Evolutionary conservation across 2,888 invertebrate species (phyloP).

Genomic region (Leptarthrus brevirostris): DNA sequence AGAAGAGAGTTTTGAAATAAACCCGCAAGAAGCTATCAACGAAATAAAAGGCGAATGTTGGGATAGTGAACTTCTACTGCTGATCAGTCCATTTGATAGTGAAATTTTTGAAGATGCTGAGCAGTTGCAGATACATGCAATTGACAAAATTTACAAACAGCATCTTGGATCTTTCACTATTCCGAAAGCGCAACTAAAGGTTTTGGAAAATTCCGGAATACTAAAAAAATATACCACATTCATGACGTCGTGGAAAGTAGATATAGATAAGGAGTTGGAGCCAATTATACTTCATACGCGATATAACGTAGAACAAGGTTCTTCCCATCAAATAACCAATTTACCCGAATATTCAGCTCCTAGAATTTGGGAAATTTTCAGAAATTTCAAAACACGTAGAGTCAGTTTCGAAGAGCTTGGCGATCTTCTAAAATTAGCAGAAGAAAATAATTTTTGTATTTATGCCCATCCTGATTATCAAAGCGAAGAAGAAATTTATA

Average conservation of each 20-base stretch:
- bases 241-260: background rate
- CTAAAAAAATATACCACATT: background rate
- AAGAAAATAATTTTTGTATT: background rate
- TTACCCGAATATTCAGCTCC: background rate
- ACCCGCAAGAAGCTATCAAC: slow-evolving; percentile 2
- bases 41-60: background rate
- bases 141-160: background rate
- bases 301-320: background rate
- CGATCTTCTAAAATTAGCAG: background rate
- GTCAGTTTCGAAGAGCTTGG: background rate
- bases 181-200: background rate
- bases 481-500: background rate
- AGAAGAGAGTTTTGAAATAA: background rate
- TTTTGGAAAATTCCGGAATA: background rate
- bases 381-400: background rate
- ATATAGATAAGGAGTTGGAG: background rate
- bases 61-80: slow-evolving; percentile 2
- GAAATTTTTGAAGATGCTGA: slow-evolving; percentile 9
- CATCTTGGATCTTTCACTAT: slow-evolving; percentile 4
- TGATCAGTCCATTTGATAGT: background rate
- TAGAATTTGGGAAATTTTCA: background rate
- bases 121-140: background rate
- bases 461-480: slow-evolving; percentile 3
- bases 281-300: background rate
- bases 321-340: background rate